Conservation (phyloP, 2,797 vertebrate genomes). For the Myotis findleyi region DNA sequence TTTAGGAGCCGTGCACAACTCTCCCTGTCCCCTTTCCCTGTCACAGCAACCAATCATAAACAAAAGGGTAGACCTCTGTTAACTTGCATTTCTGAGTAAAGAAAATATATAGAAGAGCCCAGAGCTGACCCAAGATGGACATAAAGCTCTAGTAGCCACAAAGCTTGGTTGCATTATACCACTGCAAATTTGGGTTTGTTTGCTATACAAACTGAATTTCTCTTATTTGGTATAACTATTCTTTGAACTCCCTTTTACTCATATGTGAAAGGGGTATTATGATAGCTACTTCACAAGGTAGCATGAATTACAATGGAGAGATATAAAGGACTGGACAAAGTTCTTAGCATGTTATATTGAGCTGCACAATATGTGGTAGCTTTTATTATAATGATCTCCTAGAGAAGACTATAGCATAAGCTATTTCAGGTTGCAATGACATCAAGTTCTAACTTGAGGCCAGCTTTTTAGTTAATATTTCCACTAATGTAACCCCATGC, state of each 20-base stretch:
- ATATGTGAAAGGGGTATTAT: neutral
- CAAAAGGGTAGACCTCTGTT: neutral
- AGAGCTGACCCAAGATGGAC: neutral
- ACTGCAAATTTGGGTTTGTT: neutral
- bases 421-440: conserved; percentile 23
- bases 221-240: neutral
- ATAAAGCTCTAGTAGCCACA: neutral
- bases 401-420: conserved; percentile 29
- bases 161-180: neutral
- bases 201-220: conserved; percentile 2
- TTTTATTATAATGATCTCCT: conserved; percentile 53
- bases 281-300: neutral
- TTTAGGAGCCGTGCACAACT: neutral
- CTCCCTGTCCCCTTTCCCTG: neutral
- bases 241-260: neutral
- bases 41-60: neutral
- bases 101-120: neutral
- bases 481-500: conserved; percentile 40
- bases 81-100: neutral
- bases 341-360: neutral
- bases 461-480: conserved; percentile 69
- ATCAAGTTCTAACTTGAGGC: conserved; percentile 61
- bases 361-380: neutral
- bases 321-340: neutral
- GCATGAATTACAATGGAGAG: neutral